Percentiles rank a stretch among this genome's conserved stretches.
Evolutionary conservation across 2,888 invertebrate genomes (phyloP).

Genomic region (Aleiodes leptofemur): DNA sequence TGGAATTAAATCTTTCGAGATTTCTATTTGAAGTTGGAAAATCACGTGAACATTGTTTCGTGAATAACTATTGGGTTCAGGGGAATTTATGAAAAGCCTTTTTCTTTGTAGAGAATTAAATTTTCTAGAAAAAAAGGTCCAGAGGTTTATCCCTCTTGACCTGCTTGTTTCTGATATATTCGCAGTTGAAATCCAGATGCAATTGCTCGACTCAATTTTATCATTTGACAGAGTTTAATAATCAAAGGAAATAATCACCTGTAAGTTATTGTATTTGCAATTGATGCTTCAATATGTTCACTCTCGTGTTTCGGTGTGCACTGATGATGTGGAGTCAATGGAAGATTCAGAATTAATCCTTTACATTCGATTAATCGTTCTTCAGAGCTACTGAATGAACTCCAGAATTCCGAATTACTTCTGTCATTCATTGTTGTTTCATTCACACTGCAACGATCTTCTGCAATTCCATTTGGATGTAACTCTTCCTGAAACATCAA

Average conservation of each 20-base stretch:
- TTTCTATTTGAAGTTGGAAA: too few relatives aligned
- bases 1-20: too few relatives aligned
- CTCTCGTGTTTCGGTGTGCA: slow-evolving; percentile 77
- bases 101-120: too few relatives aligned
- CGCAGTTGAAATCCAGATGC: slow-evolving; percentile 3
- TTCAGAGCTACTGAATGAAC: slow-evolving; percentile 88
- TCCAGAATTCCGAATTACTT: slow-evolving; percentile 88
- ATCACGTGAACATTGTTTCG: too few relatives aligned
- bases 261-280: slow-evolving; percentile 82
- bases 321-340: slow-evolving; percentile 80
- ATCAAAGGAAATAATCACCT: slow-evolving; percentile 74
- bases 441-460: slow-evolving; percentile 80
- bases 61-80: too few relatives aligned
- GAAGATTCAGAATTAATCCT: slow-evolving; percentile 84
- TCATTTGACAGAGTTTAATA: slow-evolving; percentile 7
- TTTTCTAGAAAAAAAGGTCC: too few relatives aligned
- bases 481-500: slow-evolving; percentile 63
- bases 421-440: slow-evolving; percentile 82
- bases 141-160: too few relatives aligned
- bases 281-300: slow-evolving; percentile 76
- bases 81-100: too few relatives aligned
- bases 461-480: slow-evolving; percentile 81
- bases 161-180: too few relatives aligned
- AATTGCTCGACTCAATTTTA: slow-evolving; percentile 1
- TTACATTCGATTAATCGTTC: slow-evolving; percentile 85